Conservation (phyloP, 2,113 vertebrate genomes). For the Dissostichus mawsoni region DNA sequence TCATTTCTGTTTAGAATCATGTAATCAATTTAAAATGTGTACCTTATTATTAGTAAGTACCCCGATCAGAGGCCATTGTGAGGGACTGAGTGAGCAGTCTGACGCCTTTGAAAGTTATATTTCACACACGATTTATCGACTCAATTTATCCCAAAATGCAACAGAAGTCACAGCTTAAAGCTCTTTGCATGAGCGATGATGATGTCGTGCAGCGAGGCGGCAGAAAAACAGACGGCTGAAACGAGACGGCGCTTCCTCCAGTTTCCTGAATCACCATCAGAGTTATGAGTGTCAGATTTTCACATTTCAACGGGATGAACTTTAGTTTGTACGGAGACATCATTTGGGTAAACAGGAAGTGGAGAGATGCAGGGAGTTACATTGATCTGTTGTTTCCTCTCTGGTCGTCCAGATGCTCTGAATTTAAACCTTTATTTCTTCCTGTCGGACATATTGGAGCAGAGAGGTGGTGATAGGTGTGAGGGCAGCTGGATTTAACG, state of each 20-base stretch:
- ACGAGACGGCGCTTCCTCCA: background rate
- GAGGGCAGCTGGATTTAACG: background rate
- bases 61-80: too few relatives aligned
- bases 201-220: background rate
- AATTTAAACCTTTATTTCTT: background rate
- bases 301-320: constrained; percentile 9
- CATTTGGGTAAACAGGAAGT: constrained; percentile 3
- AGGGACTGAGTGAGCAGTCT: too few relatives aligned
- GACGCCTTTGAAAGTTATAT: too few relatives aligned
- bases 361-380: constrained; percentile 11
- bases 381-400: background rate
- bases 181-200: background rate
- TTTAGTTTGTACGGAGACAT: background rate
- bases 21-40: too few relatives aligned
- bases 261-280: background rate
- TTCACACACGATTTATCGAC: background rate
- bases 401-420: background rate
- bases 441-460: background rate
- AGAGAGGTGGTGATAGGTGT: background rate
- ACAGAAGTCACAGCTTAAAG: background rate
- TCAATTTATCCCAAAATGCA: background rate
- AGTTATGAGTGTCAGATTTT: constrained; percentile 5
- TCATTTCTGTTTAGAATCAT: too few relatives aligned
- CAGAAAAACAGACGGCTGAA: background rate
- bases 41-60: too few relatives aligned